phyloP scores from a whole-genome alignment of 2,797 vertebrate species.

The Podarcis siculus region DNA sequence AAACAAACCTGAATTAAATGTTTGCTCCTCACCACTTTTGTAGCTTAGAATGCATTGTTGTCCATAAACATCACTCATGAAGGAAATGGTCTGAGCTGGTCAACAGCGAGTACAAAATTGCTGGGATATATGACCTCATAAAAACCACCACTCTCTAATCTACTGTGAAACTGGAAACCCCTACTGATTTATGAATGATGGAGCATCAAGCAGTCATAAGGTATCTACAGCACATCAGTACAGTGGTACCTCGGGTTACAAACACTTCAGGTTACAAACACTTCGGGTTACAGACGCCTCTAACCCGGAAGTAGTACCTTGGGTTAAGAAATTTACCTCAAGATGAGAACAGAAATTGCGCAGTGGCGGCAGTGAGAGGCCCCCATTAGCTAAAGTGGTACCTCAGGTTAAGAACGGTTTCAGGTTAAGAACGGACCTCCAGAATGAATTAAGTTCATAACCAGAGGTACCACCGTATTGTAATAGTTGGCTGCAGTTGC shows the following conservation, averaged over 20 bases:
- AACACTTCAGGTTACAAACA: too few species aligned
- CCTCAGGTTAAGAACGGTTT: too few species aligned
- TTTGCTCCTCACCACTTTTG: not conserved
- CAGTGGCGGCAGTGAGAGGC: accelerated
- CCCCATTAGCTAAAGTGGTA: too few species aligned
- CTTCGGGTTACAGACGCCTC: too few species aligned
- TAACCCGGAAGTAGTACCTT: too few species aligned
- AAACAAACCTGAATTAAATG: not conserved
- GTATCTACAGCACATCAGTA: not conserved
- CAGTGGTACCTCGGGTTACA: too few species aligned
- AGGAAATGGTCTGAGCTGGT: not conserved
- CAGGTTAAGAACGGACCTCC: too few species aligned
- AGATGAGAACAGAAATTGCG: too few species aligned
- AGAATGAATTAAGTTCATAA: too few species aligned
- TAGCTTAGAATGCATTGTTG: not conserved
- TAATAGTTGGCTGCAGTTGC: too few species aligned
- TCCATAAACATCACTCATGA: not conserved
- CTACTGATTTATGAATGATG: not conserved
- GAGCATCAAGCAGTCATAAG: not conserved
- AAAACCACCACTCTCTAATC: not conserved
- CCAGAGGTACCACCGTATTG: too few species aligned
- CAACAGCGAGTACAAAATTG: not conserved
- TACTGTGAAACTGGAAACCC: not conserved
- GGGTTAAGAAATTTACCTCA: too few species aligned
- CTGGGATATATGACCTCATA: not conserved